Percentiles rank a stretch among this genome's conserved stretches.
These are phyloP conservation scores for Epinephelus coioides DNA, from an alignment of 2,797 vertebrate genomes.

Conservation along the genomic window DNA sequence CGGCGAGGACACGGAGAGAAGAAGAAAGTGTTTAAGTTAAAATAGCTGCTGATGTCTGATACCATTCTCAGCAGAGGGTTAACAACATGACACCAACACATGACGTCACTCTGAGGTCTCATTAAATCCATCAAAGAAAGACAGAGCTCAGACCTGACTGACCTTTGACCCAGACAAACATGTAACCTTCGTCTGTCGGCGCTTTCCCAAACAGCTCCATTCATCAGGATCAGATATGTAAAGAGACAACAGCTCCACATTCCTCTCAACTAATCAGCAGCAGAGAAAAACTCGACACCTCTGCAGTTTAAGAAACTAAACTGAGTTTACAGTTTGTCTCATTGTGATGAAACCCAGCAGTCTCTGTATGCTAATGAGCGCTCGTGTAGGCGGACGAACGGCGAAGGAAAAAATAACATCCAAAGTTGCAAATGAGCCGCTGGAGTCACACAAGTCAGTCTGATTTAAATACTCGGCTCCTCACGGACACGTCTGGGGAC, in stretches of 20 bases:
- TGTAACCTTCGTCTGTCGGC: neutral
- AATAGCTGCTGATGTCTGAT: neutral
- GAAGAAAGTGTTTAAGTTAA: neutral
- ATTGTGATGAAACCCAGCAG: slow-evolving; percentile 36
- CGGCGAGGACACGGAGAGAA: neutral
- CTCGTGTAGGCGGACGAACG: slow-evolving; percentile 55
- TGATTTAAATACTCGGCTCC: slow-evolving; percentile 68
- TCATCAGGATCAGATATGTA: slow-evolving; percentile 4
- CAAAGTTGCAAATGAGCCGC: slow-evolving; percentile 66
- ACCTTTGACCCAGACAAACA: too few species aligned
- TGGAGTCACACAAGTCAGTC: slow-evolving; percentile 65
- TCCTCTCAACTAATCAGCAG: slow-evolving; percentile 1
- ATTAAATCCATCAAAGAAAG: too few species aligned
- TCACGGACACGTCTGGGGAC: slow-evolving; percentile 41
- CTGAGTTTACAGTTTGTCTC: slow-evolving; percentile 33
- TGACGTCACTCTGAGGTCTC: neutral
- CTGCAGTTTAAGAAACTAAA: slow-evolving; percentile 15
- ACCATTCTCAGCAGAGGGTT: neutral
- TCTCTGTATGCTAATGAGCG: slow-evolving; percentile 62
- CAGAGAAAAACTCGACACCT: slow-evolving; percentile 1
- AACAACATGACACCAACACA: neutral
- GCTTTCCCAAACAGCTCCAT: neutral
- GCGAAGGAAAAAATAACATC: slow-evolving; percentile 22
- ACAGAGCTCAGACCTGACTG: too few species aligned
- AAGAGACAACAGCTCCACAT: slow-evolving; percentile 7